Evolutionary conservation across 2,797 vertebrate genomes (phyloP).

Genomic region (Channallabes apus): DNA sequence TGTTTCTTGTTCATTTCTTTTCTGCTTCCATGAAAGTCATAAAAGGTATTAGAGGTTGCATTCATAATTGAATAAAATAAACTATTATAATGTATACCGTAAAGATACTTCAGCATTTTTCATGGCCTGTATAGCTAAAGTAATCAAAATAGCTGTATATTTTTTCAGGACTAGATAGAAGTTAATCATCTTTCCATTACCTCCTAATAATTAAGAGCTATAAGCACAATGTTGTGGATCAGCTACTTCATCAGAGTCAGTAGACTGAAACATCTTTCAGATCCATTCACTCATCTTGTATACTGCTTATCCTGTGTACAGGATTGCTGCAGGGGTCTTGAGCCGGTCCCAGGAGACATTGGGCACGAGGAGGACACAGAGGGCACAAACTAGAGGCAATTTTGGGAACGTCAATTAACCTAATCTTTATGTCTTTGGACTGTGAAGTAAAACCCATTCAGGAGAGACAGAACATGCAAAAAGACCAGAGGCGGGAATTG

Average conservation of each 20-base stretch:
- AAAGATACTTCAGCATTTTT: conserved; percentile 13
- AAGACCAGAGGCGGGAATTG: too few species aligned
- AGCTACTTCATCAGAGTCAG: not conserved
- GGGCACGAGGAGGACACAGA: too few species aligned
- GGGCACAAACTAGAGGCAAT: too few species aligned
- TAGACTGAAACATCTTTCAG: not conserved
- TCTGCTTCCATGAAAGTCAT: conserved; percentile 48
- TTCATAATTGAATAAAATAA: conserved; percentile 46
- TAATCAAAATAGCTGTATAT: conserved; percentile 4
- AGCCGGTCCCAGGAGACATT: too few species aligned
- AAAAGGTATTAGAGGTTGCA: conserved; percentile 48
- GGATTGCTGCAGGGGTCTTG: too few species aligned
- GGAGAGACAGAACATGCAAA: too few species aligned
- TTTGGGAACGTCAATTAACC: too few species aligned
- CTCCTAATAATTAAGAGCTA: not conserved
- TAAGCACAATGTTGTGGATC: not conserved
- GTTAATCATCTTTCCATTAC: not conserved
- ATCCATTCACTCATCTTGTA: too few species aligned
- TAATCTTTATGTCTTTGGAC: too few species aligned
- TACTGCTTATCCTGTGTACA: too few species aligned
- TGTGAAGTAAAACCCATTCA: too few species aligned
- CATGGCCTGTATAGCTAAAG: conserved; percentile 5
- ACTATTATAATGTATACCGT: conserved; percentile 28
- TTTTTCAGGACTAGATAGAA: not conserved
- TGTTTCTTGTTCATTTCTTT: conserved; percentile 54